phyloP scores from a whole-genome alignment of 2,113 vertebrate genomes.

The Chaenogobius annularis region DNA sequence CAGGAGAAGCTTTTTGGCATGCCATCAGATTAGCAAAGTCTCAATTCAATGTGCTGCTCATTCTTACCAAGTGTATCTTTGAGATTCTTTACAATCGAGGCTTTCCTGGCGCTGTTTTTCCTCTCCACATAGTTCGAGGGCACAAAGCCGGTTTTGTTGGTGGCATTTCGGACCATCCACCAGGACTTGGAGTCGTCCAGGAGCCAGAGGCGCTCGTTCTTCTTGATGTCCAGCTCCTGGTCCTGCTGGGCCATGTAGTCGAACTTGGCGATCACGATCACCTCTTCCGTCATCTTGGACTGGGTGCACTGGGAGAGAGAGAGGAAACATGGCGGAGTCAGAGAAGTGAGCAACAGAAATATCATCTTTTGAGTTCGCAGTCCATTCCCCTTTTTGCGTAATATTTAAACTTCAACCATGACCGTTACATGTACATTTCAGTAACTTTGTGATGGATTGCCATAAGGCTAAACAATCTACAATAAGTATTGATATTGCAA shows the following conservation, averaged over 20 bases:
- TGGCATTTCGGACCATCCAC: slow-evolving; percentile 90
- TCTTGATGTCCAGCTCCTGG: slow-evolving; percentile 92
- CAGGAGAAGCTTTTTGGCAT: background rate
- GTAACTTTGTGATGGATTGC: too few relatives aligned
- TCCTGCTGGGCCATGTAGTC: slow-evolving; percentile 94
- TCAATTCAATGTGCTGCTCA: background rate
- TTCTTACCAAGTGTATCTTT: slow-evolving; percentile 88
- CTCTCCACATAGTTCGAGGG: slow-evolving; percentile 92
- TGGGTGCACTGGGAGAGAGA: slow-evolving; percentile 62
- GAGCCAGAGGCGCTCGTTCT: slow-evolving; percentile 89
- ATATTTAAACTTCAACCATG: background rate
- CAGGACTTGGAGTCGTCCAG: slow-evolving; percentile 91
- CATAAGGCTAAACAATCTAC: background rate
- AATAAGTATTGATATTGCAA: background rate
- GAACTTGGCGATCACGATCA: slow-evolving; percentile 91
- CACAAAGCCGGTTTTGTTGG: slow-evolving; percentile 91
- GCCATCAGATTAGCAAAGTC: background rate
- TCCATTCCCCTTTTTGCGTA: too few relatives aligned
- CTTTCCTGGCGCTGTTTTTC: slow-evolving; percentile 90
- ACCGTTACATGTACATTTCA: background rate
- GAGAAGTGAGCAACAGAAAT: background rate
- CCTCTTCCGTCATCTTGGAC: slow-evolving; percentile 91
- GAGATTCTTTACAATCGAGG: slow-evolving; percentile 89
- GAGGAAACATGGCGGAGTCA: background rate
- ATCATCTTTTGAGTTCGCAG: background rate